Base-by-base conservation (phyloP, 2,113 vertebrate species). In the Pogona vitticeps region DNA sequence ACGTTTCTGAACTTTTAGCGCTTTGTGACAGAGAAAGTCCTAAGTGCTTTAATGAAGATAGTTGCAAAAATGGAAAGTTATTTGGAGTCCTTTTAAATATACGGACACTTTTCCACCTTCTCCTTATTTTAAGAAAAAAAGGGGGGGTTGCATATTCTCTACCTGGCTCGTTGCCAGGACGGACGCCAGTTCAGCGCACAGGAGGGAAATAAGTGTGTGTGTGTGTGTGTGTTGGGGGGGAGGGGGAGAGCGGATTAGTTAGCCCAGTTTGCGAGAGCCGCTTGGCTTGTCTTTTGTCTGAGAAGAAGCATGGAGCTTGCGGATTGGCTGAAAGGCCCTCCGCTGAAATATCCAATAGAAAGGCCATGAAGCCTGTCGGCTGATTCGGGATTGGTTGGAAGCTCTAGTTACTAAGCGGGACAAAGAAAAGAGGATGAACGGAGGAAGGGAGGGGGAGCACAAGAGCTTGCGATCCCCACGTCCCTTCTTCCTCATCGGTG, bases 331-430 rank as follows among this genome's bases (percentile, higher is more conserved):
- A 91, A 70, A 20, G 5, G 52, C 40, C 59, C 80, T 67, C 75
- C 33, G 33, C 84, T 0, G 18, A 56, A 36, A 0, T 28, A 88
- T 21, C 96, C 96, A 97, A 96, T 96, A 80, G 87, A 13, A 76
- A 77, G 36, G 26, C 72, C 23, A 76, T 1, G n/a, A 83, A 85
- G 88, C 83, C 91, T 88, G 87, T 91, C 92, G 91, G 92, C 88
- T 88, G 81, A 72, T 46, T 79, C 70, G 58, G 82, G 87, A 95
- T 97, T 96, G 96, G 95, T 72, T 92, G 89, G 73, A 3, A 83
- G 86, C 80, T 52, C 65, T 87, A 63, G 96, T 97, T 97, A 97
- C 96, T 94, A 97, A 96, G 97, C 96, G 92, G 92, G 91, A 96
- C 94, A 96, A 96, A 96, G 93, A 90, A 72, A 95, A 92, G 88